These are phyloP conservation scores for Chamaea fasciata DNA, from an alignment of 2,113 vertebrate genomes.

Conservation along the genomic window DNA sequence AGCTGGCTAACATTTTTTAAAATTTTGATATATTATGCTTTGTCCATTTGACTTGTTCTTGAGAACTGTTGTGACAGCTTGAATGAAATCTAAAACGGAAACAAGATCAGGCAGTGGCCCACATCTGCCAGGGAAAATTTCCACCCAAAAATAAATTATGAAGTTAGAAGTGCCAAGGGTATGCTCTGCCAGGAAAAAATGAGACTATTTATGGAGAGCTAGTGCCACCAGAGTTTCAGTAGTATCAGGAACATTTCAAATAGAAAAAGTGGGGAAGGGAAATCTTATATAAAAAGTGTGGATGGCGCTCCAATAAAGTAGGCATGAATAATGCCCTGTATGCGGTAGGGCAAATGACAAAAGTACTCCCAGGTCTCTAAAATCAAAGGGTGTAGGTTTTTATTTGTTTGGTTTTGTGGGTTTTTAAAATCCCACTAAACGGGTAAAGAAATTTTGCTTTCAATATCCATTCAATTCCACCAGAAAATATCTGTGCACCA, in stretches of 20 bases:
- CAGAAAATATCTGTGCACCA: background rate
- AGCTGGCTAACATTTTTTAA: background rate
- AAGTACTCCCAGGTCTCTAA: background rate
- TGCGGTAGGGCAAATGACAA: background rate
- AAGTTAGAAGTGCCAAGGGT: background rate
- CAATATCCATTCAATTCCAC: background rate
- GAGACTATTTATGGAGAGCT: background rate
- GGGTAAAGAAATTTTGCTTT: background rate
- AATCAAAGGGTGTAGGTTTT: background rate
- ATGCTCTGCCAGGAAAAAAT: background rate
- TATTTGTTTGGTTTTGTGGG: background rate
- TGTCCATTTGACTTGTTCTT: background rate
- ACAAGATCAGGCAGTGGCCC: background rate
- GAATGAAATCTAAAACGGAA: background rate
- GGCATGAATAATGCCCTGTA: background rate
- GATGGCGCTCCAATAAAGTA: background rate
- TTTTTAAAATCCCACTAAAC: background rate
- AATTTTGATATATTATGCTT: background rate
- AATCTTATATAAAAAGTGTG: background rate
- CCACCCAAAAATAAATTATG: background rate
- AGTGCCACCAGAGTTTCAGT: background rate
- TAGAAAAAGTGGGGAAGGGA: background rate
- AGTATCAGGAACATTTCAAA: background rate
- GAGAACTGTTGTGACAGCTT: background rate
- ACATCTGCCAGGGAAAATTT: background rate